Evolutionary conservation across 2,113 vertebrate species (phyloP), one percentile per base, ranked within the genome.

Genomic region (Catharus fuscescens): DNA sequence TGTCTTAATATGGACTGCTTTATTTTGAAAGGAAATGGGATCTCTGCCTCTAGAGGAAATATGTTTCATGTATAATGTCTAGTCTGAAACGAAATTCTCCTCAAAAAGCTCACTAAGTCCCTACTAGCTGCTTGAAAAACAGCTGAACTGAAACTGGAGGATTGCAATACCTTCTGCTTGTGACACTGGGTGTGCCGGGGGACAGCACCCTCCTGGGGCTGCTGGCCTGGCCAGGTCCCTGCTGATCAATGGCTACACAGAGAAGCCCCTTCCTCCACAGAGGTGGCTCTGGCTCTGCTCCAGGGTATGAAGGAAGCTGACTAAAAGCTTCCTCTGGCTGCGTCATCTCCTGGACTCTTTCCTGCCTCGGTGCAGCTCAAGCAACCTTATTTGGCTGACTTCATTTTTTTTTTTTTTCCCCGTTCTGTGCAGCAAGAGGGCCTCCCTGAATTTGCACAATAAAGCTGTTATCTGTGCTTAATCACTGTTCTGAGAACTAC

Each of bases 371-470:
- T 95, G 85, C 69, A 65, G 94, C 90, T 96, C 88, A 67, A 89
- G 70, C 96, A 83, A 94, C 99, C 99, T 99, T 99, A 99, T 99
- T 99, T 99, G 99, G 99, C 97, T 97, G 98, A 98, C 97, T 98
- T 98, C 62, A 97, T 56, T 90, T 29, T 17, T 23, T 31, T 12
- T 24, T 97, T 44, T 45, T 45, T 8, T 26, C 8, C 8, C 14
- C 7, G 8, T 47, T 65, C 54, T 62, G 78, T 66, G 71, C 72
- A 10, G 50, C 10, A 8, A 70, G 66, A 40, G 81, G 90, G 73
- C 89, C 92, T 97, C 94, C 86, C 86, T 92, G 61, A 66, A 79
- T 93, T 89, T 81, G 91, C 93, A 95, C 93, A 96, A 95, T 95
- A 89, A 95, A 95, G 76, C 80, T 83, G 83, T 95, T 96, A 95